Evolutionary conservation across 2,113 vertebrate genomes (phyloP).

Genomic region (Scortum barcoo): DNA sequence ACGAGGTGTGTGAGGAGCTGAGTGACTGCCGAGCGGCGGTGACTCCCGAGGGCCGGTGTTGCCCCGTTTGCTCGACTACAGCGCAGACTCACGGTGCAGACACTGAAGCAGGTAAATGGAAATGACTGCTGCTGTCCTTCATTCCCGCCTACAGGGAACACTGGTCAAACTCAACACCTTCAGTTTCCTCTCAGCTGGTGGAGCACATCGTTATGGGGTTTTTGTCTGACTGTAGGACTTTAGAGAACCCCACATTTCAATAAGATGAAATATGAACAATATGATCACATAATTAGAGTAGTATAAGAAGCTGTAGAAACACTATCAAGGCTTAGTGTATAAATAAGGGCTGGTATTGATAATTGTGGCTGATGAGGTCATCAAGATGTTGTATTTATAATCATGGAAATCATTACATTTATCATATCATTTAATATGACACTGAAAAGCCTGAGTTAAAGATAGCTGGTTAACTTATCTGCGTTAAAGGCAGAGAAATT

Average conservation of each 20-base stretch:
- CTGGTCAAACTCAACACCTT: neutral
- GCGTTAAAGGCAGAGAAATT: too few species aligned
- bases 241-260: neutral
- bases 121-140: constrained; percentile 4
- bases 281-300: too few species aligned
- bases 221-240: neutral
- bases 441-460: neutral
- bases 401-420: too few species aligned
- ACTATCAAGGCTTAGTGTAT: too few species aligned
- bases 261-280: too few species aligned
- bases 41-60: constrained; percentile 56
- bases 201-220: constrained; percentile 22
- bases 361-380: neutral
- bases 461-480: neutral
- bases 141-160: constrained; percentile 6
- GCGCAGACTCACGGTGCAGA: neutral
- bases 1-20: constrained; percentile 63
- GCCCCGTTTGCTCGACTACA: constrained; percentile 33
- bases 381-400: neutral
- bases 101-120: constrained; percentile 49
- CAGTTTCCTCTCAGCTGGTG: constrained; percentile 26
- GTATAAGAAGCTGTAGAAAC: too few species aligned
- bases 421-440: too few species aligned
- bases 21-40: constrained; percentile 37
- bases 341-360: too few species aligned